phyloP scores from a whole-genome alignment of 2,888 invertebrate genomes.

The Trimorus sp. region DNA sequence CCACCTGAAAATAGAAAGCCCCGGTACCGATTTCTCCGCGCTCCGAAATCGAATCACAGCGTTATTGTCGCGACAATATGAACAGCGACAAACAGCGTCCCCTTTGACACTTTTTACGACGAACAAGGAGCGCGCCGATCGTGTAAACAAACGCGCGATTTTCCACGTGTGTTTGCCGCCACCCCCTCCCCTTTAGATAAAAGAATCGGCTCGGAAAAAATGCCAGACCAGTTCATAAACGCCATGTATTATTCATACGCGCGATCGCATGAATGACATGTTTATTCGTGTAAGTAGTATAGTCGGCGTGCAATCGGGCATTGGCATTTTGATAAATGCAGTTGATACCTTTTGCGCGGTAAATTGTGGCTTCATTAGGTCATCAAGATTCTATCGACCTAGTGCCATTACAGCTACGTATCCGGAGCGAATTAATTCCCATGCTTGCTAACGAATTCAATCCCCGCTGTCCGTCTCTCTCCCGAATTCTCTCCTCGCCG shows the following conservation, averaged over 20 bases:
- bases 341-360: conserved; percentile 63
- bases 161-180: conserved; percentile 30
- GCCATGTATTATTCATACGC: conserved; percentile 58
- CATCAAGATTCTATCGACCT: conserved; percentile 72
- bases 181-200: conserved; percentile 29
- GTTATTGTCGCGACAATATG: not conserved
- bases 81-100: conserved; percentile 11
- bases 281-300: conserved; percentile 54
- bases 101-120: conserved; percentile 27
- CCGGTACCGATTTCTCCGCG: not conserved
- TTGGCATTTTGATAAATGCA: conserved; percentile 55
- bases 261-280: conserved; percentile 35
- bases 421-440: conserved; percentile 73
- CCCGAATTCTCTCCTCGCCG: conserved; percentile 48
- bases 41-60: not conserved
- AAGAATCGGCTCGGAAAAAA: conserved; percentile 40
- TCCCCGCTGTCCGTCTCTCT: conserved; percentile 55
- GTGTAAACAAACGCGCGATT: conserved; percentile 39
- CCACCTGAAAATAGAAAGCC: too few species aligned
- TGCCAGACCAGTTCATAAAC: conserved; percentile 44
- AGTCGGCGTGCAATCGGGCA: conserved; percentile 49
- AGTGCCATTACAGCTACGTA: conserved; percentile 70
- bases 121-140: conserved; percentile 20
- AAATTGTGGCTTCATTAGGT: conserved; percentile 70
- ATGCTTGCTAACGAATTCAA: conserved; percentile 71